Base-by-base conservation (phyloP, 2,888 invertebrate genomes). In the Cylloceria caligata region DNA sequence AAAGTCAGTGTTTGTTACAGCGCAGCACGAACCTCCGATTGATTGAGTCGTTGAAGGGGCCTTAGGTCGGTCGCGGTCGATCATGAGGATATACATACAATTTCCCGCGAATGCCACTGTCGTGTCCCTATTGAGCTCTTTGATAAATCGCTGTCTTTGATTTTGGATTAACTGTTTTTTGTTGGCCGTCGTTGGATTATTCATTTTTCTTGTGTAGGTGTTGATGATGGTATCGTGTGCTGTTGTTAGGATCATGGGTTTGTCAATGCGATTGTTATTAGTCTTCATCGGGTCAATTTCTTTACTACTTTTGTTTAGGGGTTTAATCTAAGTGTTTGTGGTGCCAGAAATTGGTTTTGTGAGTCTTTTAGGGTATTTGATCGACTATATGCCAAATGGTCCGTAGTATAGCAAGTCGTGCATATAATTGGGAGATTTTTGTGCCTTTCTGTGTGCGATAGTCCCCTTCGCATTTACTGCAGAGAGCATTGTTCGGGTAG, bases 381-480 rank as follows among this genome's bases (percentile, higher is more conserved):
- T 49, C 19, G 49, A 49, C 21, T 19, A 49, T 2, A n/a, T n/a
- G 49, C 49, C 5, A 49, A 16, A 19, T 49, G 49, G 19, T 49
- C 49, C 16, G 21, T 49, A 19, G 49, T 49, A 19, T 49, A 5
- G 21, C 19, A 49, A 7, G 49, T 19, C 4, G 49, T 49, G 21
- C 19, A 49, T 16, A 19, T 49, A 6, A 49, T 52, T 11, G 52
- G 52, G 6, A 52, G 24, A 21, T 52, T 52, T 11, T 52, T 1
- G 21, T 52, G 52, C 69, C 49, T 34, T 30, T 69, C 0, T 69
- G 52, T 39, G 69, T 69, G 7, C 52, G 49, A 16, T 69, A 34
- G 1, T 52, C 52, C 1, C 69, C 69, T n/a, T 69, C 69, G 39
- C 69, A 69, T 69, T 69, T 52, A 34, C 55, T 52, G 55, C 69